These are phyloP conservation scores for Physeter macrocephalus DNA, from an alignment of 2,113 vertebrate genomes.

Conservation along the genomic window DNA sequence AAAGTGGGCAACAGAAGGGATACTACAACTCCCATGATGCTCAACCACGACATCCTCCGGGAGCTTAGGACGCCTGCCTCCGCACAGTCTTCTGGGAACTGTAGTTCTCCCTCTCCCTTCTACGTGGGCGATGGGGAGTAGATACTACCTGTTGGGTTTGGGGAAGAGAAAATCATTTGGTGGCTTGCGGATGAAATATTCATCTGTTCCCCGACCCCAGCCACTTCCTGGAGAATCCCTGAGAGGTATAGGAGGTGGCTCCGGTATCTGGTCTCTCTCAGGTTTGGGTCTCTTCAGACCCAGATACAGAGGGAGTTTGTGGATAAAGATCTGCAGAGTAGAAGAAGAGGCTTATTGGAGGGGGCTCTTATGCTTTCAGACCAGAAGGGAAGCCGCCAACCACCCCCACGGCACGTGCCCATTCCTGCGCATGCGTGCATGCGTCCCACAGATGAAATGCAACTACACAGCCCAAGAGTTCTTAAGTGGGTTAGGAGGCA, in stretches of 20 bases:
- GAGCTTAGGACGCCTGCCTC: background rate
- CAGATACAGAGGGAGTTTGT: constrained; percentile 87
- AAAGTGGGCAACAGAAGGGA: background rate
- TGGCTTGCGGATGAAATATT: constrained; percentile 93
- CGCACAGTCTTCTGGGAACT: constrained; percentile 18
- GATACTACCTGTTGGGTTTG: constrained; percentile 85
- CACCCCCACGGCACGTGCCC: background rate
- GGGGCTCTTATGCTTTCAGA: background rate
- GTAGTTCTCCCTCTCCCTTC: constrained; percentile 32
- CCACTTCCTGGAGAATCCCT: constrained; percentile 68
- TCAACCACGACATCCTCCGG: background rate
- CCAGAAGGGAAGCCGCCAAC: background rate
- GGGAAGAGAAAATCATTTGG: constrained; percentile 85
- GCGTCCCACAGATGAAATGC: background rate
- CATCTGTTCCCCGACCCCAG: constrained; percentile 79
- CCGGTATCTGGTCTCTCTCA: constrained; percentile 79
- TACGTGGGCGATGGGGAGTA: background rate
- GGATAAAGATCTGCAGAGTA: constrained; percentile 87
- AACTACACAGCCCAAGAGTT: background rate
- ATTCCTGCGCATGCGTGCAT: background rate
- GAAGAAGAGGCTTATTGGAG: background rate
- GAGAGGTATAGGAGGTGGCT: constrained; percentile 54
- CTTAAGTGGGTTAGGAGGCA: background rate
- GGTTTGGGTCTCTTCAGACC: constrained; percentile 87
- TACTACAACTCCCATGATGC: constrained; percentile 63